Percentiles rank a stretch among this genome's conserved stretches.
These are phyloP conservation scores for Cariama cristata DNA, from an alignment of 2,113 vertebrate genomes.

Conservation along the genomic window DNA sequence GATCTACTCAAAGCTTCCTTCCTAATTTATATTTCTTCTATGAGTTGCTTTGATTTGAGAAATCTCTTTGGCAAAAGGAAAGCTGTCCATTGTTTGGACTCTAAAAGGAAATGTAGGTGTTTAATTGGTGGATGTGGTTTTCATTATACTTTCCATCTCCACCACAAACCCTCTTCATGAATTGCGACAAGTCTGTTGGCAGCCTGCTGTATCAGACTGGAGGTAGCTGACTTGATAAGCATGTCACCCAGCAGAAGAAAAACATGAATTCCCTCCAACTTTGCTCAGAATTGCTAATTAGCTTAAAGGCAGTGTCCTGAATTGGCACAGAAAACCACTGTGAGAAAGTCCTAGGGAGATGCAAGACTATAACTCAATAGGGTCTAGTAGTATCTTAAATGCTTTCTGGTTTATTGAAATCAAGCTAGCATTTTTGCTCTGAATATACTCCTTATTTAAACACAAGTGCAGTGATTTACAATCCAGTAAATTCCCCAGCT, in stretches of 20 bases:
- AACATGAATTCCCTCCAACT: slow-evolving; percentile 39
- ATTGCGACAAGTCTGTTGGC: slow-evolving; percentile 44
- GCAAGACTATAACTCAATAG: background rate
- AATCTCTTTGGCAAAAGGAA: slow-evolving; percentile 31
- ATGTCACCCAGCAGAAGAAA: background rate
- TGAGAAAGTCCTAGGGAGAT: background rate
- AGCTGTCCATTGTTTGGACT: slow-evolving; percentile 18
- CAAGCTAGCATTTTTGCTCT: background rate
- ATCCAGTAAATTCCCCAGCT: background rate
- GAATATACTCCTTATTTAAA: slow-evolving; percentile 19
- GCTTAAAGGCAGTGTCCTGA: background rate
- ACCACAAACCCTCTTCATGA: slow-evolving; percentile 40
- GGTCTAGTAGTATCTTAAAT: background rate
- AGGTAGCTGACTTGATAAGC: slow-evolving; percentile 39
- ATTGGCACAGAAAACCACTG: background rate
- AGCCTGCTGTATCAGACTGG: slow-evolving; percentile 34
- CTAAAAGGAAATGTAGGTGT: slow-evolving; percentile 51
- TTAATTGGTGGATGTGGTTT: slow-evolving; percentile 56
- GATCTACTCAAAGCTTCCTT: slow-evolving; percentile 27
- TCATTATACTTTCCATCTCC: background rate
- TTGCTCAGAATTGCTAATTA: slow-evolving; percentile 38
- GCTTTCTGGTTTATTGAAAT: background rate
- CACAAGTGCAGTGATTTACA: background rate
- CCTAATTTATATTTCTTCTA: slow-evolving; percentile 29
- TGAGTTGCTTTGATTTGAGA: slow-evolving; percentile 40